Evolutionary conservation across 2,113 vertebrate species (phyloP).

Genomic region (Centropristis striata): DNA sequence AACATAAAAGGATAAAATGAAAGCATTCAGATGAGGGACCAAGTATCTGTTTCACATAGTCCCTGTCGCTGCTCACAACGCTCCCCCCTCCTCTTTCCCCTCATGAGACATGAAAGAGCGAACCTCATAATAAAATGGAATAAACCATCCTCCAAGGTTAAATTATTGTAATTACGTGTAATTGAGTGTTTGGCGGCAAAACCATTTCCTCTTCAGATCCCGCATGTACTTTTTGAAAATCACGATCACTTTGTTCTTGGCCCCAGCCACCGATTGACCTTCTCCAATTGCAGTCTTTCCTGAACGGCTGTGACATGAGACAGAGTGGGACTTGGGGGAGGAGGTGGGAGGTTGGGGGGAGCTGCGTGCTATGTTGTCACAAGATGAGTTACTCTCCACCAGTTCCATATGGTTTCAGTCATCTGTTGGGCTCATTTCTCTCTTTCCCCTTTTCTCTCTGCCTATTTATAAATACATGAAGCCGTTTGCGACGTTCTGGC

Average conservation of each 20-base stretch:
- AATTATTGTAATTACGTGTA: constrained; percentile 85
- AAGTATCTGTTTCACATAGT: constrained; percentile 80
- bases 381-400: constrained; percentile 72
- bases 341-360: not conserved
- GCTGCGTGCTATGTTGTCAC: constrained; percentile 68
- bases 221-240: constrained; percentile 77
- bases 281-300: constrained; percentile 81
- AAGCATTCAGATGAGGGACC: constrained; percentile 58
- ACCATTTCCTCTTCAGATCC: constrained; percentile 82
- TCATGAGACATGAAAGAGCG: constrained; percentile 75
- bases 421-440: constrained; percentile 62
- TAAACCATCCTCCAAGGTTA: constrained; percentile 82
- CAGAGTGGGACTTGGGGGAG: constrained; percentile 58
- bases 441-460: constrained; percentile 48
- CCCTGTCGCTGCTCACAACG: constrained; percentile 46
- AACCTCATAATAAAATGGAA: constrained; percentile 84
- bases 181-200: constrained; percentile 85
- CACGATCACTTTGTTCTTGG: constrained; percentile 81
- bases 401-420: constrained; percentile 79
- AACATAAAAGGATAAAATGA: constrained; percentile 73
- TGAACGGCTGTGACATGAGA: constrained; percentile 75
- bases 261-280: constrained; percentile 77
- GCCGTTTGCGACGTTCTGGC: constrained; percentile 38
- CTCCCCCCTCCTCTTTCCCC: constrained; percentile 14
- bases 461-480: constrained; percentile 75